Evolutionary conservation across 2,113 vertebrate genomes (phyloP).

Genomic region (Argyrosomus japonicus): DNA sequence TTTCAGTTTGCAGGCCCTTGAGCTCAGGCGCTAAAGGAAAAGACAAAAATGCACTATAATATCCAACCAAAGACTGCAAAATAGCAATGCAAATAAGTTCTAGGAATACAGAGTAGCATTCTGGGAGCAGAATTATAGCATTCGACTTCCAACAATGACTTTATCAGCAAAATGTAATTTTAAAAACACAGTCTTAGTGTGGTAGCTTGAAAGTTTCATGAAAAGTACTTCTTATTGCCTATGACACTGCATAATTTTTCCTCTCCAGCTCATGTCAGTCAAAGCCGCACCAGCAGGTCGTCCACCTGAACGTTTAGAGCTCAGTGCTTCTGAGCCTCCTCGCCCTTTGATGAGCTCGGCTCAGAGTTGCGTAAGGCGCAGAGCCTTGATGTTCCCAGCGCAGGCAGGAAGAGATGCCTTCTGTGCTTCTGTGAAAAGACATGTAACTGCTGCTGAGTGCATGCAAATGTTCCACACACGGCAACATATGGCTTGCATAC

Average conservation of each 20-base stretch:
- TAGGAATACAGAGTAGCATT: not conserved
- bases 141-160: not conserved
- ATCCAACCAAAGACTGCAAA: not conserved
- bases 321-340: constrained; percentile 14
- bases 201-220: not conserved
- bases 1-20: no score
- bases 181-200: not conserved
- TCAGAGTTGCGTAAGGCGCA: constrained; percentile 15
- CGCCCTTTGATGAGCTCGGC: constrained; percentile 18
- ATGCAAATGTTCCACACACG: not conserved
- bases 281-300: not conserved
- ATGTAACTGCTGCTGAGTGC: not conserved
- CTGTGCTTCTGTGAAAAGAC: constrained; percentile 25
- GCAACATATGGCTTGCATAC: not conserved
- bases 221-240: not conserved
- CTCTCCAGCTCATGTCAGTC: not conserved
- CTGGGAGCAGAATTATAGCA: not conserved
- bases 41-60: not conserved
- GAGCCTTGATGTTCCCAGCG: constrained; percentile 33
- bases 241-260: not conserved
- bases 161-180: not conserved
- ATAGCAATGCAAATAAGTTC: not conserved
- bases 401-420: constrained; percentile 14
- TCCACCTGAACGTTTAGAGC: constrained; percentile 25
- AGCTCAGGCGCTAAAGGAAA: no score